Conservation (phyloP, 1,140 invertebrate species). For the Penaeus vannamei region DNA sequence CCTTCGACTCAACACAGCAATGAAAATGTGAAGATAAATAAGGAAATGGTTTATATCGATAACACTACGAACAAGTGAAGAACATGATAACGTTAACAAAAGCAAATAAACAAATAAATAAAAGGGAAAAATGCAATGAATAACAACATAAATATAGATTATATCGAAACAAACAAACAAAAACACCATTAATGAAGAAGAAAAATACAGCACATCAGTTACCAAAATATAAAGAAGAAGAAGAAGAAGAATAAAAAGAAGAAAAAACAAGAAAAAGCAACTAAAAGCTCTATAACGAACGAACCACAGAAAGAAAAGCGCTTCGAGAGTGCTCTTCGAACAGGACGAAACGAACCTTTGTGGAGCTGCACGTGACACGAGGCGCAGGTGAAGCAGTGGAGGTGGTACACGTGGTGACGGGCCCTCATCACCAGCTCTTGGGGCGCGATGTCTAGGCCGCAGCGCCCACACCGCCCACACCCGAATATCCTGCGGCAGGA, state of each 20-base stretch:
- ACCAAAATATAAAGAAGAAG: no score
- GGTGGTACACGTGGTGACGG: constrained; percentile 88
- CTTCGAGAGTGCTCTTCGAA: not conserved
- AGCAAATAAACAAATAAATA: not conserved
- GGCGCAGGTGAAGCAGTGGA: constrained; percentile 90
- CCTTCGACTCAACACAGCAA: not conserved
- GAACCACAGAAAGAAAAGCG: no score
- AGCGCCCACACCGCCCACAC: constrained; percentile 65
- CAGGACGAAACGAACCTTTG: constrained; percentile 72
- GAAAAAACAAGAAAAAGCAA: no score
- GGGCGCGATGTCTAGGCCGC: constrained; percentile 84
- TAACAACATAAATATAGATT: no score
- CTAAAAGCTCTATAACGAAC: no score
- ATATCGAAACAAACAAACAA: no score
- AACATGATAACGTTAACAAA: no score
- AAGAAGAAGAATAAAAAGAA: not conserved
- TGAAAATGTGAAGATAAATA: not conserved
- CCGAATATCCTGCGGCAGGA: constrained; percentile 60
- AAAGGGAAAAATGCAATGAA: no score
- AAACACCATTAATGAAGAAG: no score
- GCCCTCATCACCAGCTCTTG: constrained; percentile 94
- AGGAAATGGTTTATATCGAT: not conserved
- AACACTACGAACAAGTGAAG: not conserved
- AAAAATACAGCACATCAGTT: no score
- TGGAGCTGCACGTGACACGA: constrained; percentile 80